A percentile compares a stretch with the other conserved stretches of the same genome.
Conservation (phyloP, 2,113 vertebrate genomes). For the Blennius ocellaris region DNA sequence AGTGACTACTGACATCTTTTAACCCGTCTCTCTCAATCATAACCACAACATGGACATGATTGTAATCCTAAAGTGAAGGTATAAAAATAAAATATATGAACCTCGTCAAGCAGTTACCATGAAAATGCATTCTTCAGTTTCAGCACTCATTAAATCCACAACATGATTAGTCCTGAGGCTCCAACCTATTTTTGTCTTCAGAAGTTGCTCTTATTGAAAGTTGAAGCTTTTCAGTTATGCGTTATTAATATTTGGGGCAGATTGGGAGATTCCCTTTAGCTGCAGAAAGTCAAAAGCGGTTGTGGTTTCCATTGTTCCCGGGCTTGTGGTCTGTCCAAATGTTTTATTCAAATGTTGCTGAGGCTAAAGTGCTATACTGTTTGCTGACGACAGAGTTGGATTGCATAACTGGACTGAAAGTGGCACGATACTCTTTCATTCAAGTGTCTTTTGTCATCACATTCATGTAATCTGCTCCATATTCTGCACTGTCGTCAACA, state of each 20-base stretch:
- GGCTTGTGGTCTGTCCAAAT: slow-evolving; percentile 30
- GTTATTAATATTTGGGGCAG: slow-evolving; percentile 17
- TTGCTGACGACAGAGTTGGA: slow-evolving; percentile 15
- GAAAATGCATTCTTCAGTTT: background rate
- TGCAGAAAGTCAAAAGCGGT: slow-evolving; percentile 28
- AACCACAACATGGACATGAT: background rate
- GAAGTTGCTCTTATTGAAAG: background rate
- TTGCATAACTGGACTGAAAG: slow-evolving; percentile 4
- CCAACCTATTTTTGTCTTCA: background rate
- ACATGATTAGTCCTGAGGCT: background rate
- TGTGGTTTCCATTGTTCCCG: slow-evolving; percentile 32
- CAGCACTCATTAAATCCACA: background rate
- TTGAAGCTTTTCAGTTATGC: background rate
- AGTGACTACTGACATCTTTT: slow-evolving; percentile 2
- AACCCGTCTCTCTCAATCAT: background rate
- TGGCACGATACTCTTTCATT: background rate
- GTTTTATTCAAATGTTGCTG: slow-evolving; percentile 30
- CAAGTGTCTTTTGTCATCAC: background rate
- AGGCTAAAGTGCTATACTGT: background rate
- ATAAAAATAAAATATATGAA: background rate
- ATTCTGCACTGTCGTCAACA: background rate
- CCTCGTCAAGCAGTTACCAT: background rate
- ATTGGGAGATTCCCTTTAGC: slow-evolving; percentile 1
- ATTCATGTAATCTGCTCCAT: background rate
- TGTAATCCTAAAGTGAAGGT: background rate